Percentiles rank a stretch among this genome's conserved stretches.
Conservation (phyloP, 2,113 vertebrate genomes). For the Syngnathus floridae region DNA sequence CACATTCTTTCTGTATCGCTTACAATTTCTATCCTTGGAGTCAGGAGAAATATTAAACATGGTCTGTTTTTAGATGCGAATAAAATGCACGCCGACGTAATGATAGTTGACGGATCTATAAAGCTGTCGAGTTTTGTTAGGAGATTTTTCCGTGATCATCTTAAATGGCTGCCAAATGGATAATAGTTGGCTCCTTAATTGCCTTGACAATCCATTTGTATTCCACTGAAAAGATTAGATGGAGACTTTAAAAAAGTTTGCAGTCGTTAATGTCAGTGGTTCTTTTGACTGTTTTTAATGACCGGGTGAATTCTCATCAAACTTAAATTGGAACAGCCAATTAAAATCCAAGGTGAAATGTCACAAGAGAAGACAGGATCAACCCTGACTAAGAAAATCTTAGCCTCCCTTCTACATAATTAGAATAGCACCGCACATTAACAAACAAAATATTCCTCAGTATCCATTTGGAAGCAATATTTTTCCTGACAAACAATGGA, state of each 20-base stretch:
- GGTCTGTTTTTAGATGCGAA: background rate
- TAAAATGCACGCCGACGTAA: background rate
- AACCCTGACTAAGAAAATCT: background rate
- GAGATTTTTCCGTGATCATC: background rate
- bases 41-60: background rate
- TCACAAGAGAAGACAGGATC: background rate
- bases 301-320: background rate
- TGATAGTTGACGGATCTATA: background rate
- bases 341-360: background rate
- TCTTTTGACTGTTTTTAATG: background rate
- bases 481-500: background rate
- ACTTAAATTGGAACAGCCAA: background rate
- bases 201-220: background rate
- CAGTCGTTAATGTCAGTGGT: background rate
- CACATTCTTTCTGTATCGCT: background rate
- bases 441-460: background rate
- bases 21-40: background rate
- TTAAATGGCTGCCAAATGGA: background rate
- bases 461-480: conserved; percentile 2
- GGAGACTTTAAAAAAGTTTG: background rate
- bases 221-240: background rate
- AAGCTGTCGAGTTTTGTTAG: background rate
- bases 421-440: background rate
- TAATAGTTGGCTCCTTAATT: background rate
- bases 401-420: conserved; percentile 1